Percentiles rank a stretch among this genome's conserved stretches.
Evolutionary conservation across 2,797 vertebrate genomes (phyloP).

Genomic region (Margarornis squamiger): DNA sequence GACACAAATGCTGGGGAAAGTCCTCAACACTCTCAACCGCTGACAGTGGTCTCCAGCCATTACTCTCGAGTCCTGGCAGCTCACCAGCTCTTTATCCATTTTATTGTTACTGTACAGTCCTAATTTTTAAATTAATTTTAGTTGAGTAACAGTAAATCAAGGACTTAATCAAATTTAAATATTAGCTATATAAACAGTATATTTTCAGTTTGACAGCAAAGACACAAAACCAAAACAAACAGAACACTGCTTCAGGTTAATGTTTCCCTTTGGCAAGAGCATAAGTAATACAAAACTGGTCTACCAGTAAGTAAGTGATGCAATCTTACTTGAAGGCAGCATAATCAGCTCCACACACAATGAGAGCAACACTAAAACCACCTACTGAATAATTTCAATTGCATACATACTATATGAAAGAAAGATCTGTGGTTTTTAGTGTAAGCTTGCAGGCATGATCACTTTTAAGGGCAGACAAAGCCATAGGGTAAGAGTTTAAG

Average conservation of each 20-base stretch:
- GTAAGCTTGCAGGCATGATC: background rate
- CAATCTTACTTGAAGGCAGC: background rate
- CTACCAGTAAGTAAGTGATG: background rate
- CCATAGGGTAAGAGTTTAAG: background rate
- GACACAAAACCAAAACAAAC: constrained; percentile 5
- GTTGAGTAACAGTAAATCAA: constrained; percentile 11
- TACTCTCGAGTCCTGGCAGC: background rate
- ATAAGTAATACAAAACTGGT: background rate
- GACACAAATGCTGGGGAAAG: background rate
- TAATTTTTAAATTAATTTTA: constrained; percentile 43
- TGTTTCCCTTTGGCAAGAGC: constrained; percentile 6
- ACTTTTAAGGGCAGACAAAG: background rate
- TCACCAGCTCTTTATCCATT: constrained; percentile 27
- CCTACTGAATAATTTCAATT: background rate
- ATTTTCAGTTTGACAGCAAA: background rate
- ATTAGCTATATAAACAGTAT: background rate
- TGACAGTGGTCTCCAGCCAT: background rate
- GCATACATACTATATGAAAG: background rate
- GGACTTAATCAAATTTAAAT: constrained; percentile 2
- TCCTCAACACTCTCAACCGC: background rate
- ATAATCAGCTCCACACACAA: background rate
- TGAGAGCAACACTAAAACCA: background rate
- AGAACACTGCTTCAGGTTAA: background rate
- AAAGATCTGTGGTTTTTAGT: background rate
- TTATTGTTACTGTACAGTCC: background rate